A percentile compares a stretch with the other conserved stretches of the same genome.
Conservation (phyloP, 2,797 vertebrate species). For the Rhinoraja longicauda region DNA sequence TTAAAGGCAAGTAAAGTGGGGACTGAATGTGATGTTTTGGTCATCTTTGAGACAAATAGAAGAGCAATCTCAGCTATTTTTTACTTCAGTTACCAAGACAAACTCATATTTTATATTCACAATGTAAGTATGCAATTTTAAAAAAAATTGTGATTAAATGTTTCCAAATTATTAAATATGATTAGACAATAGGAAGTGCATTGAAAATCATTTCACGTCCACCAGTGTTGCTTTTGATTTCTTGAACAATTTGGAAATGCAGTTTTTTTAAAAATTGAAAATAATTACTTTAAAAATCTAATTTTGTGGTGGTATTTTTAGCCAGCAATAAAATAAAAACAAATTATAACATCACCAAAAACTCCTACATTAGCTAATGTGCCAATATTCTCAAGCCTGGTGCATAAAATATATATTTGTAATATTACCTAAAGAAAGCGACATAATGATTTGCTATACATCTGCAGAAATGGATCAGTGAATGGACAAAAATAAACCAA, state of each 20-base stretch:
- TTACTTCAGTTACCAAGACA: background rate
- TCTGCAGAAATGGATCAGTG: background rate
- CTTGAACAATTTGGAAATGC: background rate
- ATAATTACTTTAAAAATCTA: background rate
- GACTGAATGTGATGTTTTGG: background rate
- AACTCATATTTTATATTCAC: background rate
- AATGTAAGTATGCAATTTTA: background rate
- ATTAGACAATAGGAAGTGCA: background rate
- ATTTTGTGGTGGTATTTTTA: background rate
- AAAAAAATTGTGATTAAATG: background rate
- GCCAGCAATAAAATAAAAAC: background rate
- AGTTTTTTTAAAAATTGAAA: background rate
- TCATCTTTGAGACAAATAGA: background rate
- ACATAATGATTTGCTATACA: background rate
- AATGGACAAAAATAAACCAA: background rate
- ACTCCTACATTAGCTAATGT: background rate
- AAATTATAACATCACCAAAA: background rate
- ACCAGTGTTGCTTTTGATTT: background rate
- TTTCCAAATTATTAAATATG: background rate
- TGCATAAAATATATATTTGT: background rate
- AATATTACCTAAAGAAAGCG: background rate
- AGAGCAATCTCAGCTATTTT: background rate
- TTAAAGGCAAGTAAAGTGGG: background rate
- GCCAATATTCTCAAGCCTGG: background rate
- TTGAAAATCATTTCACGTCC: background rate